phyloP scores from a whole-genome alignment of 2,888 invertebrate species.

The Dione vanillae region DNA sequence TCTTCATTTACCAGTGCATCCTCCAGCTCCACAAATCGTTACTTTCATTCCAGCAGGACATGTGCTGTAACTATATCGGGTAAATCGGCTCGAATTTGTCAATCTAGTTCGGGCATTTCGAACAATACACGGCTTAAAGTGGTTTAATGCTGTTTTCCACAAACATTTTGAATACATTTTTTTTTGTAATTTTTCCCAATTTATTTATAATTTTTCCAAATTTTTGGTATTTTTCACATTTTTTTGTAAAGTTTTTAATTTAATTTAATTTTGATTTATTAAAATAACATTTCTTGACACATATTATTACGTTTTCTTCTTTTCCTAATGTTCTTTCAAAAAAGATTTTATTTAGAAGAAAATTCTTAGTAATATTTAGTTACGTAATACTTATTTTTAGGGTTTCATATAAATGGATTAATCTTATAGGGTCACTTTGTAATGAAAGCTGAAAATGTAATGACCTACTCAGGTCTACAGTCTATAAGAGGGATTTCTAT shows the following conservation, averaged over 20 bases:
- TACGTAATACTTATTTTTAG: no score
- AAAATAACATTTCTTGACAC: neutral
- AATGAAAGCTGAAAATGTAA: no score
- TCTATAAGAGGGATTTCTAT: no score
- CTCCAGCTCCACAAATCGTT: conserved; percentile 82
- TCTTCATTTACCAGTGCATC: conserved; percentile 69
- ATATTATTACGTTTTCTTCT: neutral
- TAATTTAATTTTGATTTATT: conserved; percentile 9
- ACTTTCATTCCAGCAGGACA: conserved; percentile 80
- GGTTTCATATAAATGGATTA: no score
- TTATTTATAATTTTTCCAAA: conserved; percentile 30
- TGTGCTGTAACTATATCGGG: conserved; percentile 54
- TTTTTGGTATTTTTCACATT: conserved; percentile 20
- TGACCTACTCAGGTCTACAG: no score
- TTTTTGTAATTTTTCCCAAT: conserved; percentile 28
- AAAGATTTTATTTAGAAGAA: neutral
- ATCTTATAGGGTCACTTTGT: no score
- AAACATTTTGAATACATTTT: conserved; percentile 36
- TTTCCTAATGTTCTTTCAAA: neutral
- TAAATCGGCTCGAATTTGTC: neutral
- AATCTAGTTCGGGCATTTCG: neutral
- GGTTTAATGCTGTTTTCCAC: neutral
- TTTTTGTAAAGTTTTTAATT: neutral
- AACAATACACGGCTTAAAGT: neutral
- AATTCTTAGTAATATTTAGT: no score